Evolutionary conservation across 2,888 invertebrate species (phyloP), one percentile per base, ranked within the genome.

Genomic region (Pyrrhosoma nymphula): DNA sequence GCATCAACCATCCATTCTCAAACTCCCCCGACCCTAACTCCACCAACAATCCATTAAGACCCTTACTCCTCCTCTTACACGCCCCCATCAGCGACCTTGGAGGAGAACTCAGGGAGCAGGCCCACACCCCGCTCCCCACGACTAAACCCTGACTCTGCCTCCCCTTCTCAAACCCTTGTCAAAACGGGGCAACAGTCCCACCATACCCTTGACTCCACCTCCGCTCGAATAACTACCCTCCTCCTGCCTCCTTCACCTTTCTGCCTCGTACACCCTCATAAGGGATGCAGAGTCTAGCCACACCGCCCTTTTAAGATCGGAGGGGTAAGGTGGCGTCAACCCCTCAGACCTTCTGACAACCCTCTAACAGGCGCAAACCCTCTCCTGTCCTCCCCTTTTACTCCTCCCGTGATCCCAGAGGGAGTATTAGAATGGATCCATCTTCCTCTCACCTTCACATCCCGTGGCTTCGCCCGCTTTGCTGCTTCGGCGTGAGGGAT

Each of bases 291-390:
- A n/a, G 69, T 69, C n/a, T 20, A 69, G 26, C 60, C 18, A 12
- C 16, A 14, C 35, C 6, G 82, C 30, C 35, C 82, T 82, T 82
- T 16, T 16, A 35, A 8, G 35, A 14, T 16, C 35, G 16, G 82
- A 4, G 30, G 82, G 82, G 0, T 35, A 3, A 10, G 30, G 82
- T 8, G 12, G 16, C 35, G 82, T 82, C 82, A 82, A 35, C 82
- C 82, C 82, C 35, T 18, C 3, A n/a, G 82, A 6, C 35, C 35
- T 26, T 35, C 26, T 82, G 82, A 82, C 82, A 82, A 69, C 69
- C 69, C 69, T 69, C 69, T n/a, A 69, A 82, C 82, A 82, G 82
- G 82, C 82, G 30, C 35, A 30, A 82, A 82, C 82, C 82, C 82
- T 82, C 12, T 3, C 14, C 82, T 82, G 82, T 82, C 82, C 82